Conservation (phyloP, 1,140 invertebrate species). For the Hyles euphorbiae region DNA sequence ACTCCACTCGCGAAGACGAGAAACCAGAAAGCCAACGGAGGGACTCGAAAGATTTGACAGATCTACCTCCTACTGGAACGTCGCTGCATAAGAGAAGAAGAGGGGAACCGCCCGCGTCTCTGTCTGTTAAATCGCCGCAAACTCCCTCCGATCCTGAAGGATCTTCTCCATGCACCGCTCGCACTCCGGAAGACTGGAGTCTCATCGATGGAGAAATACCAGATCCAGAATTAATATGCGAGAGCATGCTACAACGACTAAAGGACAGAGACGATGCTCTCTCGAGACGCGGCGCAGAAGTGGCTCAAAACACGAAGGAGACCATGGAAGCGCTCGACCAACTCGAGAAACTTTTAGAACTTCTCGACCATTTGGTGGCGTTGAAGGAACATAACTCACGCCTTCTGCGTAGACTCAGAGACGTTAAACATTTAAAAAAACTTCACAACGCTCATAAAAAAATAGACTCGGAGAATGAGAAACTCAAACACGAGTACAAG, state of each 20-base stretch:
- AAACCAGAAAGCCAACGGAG: slow-evolving; percentile 25
- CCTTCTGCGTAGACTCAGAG: slow-evolving; percentile 81
- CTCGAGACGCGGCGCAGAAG: slow-evolving; percentile 52
- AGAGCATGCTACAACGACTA: slow-evolving; percentile 56
- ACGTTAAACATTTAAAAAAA: slow-evolving; percentile 83
- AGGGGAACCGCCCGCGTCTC: slow-evolving; percentile 54
- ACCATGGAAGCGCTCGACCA: slow-evolving; percentile 82
- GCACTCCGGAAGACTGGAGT: slow-evolving; percentile 48
- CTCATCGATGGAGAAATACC: slow-evolving; percentile 33
- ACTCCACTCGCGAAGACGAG: slow-evolving; percentile 26
- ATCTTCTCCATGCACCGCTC: slow-evolving; percentile 58
- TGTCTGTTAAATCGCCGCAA: slow-evolving; percentile 56
- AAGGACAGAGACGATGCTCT: slow-evolving; percentile 56
- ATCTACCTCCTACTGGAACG: slow-evolving; percentile 57
- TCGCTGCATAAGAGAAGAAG: slow-evolving; percentile 61
- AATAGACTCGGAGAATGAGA: slow-evolving; percentile 62
- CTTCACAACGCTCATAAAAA: slow-evolving; percentile 77
- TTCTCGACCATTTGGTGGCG: slow-evolving; percentile 85
- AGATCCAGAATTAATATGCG: slow-evolving; percentile 51
- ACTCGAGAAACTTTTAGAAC: slow-evolving; percentile 83
- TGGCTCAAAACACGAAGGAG: slow-evolving; percentile 68
- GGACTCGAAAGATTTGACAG: slow-evolving; percentile 48
- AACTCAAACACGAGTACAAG: slow-evolving; percentile 48
- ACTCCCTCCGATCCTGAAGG: slow-evolving; percentile 60
- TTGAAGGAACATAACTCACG: slow-evolving; percentile 83